These are phyloP conservation scores for Cataglyphis rosenhaueri DNA, from an alignment of 2,888 invertebrate genomes.

Conservation along the genomic window DNA sequence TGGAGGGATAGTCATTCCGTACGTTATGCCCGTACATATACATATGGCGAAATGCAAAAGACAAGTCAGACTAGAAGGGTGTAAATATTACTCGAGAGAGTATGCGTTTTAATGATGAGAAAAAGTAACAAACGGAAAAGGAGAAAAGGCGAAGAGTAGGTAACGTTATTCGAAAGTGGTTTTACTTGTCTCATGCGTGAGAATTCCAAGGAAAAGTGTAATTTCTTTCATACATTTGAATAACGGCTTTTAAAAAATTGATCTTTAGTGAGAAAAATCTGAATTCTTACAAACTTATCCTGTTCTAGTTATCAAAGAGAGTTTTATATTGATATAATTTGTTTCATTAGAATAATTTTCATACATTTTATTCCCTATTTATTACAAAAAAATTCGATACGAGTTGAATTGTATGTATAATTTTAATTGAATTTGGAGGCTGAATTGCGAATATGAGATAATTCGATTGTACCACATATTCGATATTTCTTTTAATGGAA, in stretches of 20 bases:
- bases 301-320: neutral
- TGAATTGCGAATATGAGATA: neutral
- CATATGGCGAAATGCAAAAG: conserved; percentile 36
- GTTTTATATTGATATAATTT: neutral
- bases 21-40: conserved; percentile 9
- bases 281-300: neutral
- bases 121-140: conserved; percentile 1
- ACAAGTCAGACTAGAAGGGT: neutral
- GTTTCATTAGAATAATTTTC: neutral
- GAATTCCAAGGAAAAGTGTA: neutral
- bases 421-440: neutral
- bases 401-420: neutral
- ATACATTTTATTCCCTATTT: neutral
- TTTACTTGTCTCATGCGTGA: neutral
- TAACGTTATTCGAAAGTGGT: neutral
- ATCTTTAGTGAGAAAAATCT: neutral
- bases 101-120: neutral
- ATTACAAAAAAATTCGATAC: neutral
- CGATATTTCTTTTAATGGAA: neutral
- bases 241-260: neutral
- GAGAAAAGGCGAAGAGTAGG: neutral
- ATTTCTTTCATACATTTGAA: neutral
- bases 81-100: conserved; percentile 6
- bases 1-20: conserved; percentile 25
- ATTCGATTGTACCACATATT: neutral